These are phyloP conservation scores for Periphyllus acericola DNA, from an alignment of 2,888 invertebrate genomes.

Conservation along the genomic window DNA sequence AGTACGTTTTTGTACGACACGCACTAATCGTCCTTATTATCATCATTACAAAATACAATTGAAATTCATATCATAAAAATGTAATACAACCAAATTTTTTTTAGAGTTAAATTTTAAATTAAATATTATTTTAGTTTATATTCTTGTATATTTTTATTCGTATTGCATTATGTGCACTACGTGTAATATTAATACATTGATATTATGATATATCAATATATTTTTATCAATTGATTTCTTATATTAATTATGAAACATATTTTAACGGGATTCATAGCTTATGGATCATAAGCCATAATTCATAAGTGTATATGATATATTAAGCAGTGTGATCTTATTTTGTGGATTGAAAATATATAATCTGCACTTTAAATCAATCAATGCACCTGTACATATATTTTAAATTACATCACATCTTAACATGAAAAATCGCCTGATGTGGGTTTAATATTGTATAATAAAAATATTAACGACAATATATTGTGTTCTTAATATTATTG, in stretches of 20 bases:
- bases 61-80: not conserved
- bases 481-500: not conserved
- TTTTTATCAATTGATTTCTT: not conserved
- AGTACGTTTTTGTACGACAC: not conserved
- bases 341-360: not conserved
- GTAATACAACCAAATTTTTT: not conserved
- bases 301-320: not conserved
- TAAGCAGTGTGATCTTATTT: not conserved
- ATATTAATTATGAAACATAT: not conserved
- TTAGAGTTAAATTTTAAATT: not conserved
- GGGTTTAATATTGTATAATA: not conserved
- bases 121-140: not conserved
- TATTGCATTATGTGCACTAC: not conserved
- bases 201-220: not conserved
- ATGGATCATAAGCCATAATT: too few species aligned
- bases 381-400: not conserved
- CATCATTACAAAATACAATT: not conserved
- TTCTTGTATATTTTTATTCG: not conserved
- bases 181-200: not conserved
- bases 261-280: too few species aligned
- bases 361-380: not conserved
- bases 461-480: not conserved
- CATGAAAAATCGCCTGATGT: not conserved
- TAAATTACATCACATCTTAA: not conserved
- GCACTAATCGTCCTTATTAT: not conserved